Base-by-base conservation (phyloP, 1,140 invertebrate species). In the Meloidogyne hapla region DNA sequence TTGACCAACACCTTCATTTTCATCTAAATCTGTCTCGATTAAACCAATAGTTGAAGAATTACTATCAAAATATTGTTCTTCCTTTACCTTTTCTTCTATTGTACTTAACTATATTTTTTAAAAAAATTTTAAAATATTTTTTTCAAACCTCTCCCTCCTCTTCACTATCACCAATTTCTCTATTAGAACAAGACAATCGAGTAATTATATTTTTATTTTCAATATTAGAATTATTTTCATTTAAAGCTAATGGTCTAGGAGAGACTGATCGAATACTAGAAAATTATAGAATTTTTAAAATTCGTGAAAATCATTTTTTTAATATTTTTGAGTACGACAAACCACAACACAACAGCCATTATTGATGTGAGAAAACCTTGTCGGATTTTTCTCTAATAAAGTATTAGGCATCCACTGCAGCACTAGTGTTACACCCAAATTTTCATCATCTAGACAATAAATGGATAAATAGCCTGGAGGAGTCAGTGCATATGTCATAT, bases 391-490 rank as follows among this genome's bases (percentile, higher is more conserved):
- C 73, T 92, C 91, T n/a, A 96, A 87, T 0, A 93, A 93, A 3
- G 91, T 91, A 87, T 96, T 96, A 0, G 94, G 94, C 80, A 96
- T 94, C 94, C 94, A 96, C 69, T 93, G 94, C 0, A 96, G 90
- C 76, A 94, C 92, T 0, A 96, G 87, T 0, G 93, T 95, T 0
- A 93, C 92, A 65, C 92, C 89, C 79, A 84, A 77, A 8, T 84
- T 77, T 85, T 90, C 87, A 75, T 89, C 88, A 77, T 88, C 82
- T 91, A 94, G 77, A 91, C 93, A 90, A 21, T 92, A 92, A 8
- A 96, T 91, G 6, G 93, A 94, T 79, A 96, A 89, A 85, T 96
- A 96, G 1, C 94, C 94, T 5, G 94, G 94, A 88, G 94, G n/a
- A n/a, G n/a, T n/a, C n/a, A n/a, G n/a, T n/a, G n/a, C n/a, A n/a